Evolutionary conservation across 1,140 invertebrate genomes (phyloP).

Genomic region (Aphaenogaster rudis): DNA sequence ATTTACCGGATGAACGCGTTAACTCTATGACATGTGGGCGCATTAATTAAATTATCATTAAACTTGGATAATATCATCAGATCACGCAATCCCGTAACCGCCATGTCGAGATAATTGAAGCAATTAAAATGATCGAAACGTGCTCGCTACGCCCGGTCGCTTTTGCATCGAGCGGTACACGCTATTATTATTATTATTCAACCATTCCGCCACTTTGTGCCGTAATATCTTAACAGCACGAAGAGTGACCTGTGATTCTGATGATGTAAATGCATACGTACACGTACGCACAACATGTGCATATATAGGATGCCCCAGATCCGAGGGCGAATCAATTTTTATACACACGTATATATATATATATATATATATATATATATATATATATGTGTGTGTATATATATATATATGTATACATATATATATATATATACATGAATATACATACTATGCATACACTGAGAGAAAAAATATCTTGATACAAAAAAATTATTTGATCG

Average conservation of each 20-base stretch:
- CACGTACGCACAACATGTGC: background rate
- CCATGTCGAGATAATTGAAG: background rate
- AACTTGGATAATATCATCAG: too few relatives aligned
- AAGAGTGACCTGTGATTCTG: constrained; percentile 14
- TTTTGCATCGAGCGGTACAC: background rate
- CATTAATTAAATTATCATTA: too few relatives aligned
- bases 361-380: too few relatives aligned
- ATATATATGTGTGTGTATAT: too few relatives aligned
- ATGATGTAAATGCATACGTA: background rate
- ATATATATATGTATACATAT: background rate
- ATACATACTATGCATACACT: too few relatives aligned
- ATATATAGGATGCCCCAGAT: background rate
- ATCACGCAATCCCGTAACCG: background rate
- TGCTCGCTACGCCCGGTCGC: too few relatives aligned
- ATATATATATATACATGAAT: background rate
- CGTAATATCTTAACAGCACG: background rate
- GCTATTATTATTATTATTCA: background rate
- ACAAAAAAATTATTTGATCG: too few relatives aligned
- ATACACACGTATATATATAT: background rate
- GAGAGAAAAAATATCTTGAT: too few relatives aligned
- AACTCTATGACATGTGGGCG: too few relatives aligned
- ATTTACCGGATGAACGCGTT: too few relatives aligned
- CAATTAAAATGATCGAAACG: background rate
- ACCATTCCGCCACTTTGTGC: background rate
- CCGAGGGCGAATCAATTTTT: background rate